These are phyloP conservation scores for Sebastiscus albofasciatus DNA, from an alignment of 2,797 vertebrate genomes.

Conservation along the genomic window DNA sequence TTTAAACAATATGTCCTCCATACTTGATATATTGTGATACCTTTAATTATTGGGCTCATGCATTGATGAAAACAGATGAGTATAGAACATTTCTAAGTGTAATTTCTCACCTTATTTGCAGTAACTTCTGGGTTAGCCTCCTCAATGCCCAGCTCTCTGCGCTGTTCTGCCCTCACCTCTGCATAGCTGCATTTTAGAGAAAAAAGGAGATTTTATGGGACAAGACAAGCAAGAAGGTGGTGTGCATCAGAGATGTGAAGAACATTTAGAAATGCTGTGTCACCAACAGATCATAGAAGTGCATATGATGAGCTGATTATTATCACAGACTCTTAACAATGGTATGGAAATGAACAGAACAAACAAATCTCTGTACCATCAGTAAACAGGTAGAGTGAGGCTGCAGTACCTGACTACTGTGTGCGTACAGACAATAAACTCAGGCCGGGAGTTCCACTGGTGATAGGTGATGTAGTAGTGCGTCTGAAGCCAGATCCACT, in stretches of 20 bases:
- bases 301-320: neutral
- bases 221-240: neutral
- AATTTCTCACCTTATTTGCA: conserved; percentile 88
- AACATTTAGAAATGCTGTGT: neutral
- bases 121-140: conserved; percentile 89
- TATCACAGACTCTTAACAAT: neutral
- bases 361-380: neutral
- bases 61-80: neutral
- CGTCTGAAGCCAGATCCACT: conserved; percentile 99
- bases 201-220: neutral
- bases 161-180: conserved; percentile 84
- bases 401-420: conserved; percentile 93
- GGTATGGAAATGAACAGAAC: neutral
- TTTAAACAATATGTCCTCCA: neutral
- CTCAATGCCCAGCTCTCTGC: conserved; percentile 86
- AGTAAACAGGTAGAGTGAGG: neutral
- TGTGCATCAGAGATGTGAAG: neutral
- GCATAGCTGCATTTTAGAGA: conserved; percentile 82
- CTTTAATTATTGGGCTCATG: neutral
- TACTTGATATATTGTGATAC: neutral
- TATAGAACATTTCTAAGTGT: neutral
- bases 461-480: conserved; percentile 99
- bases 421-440: conserved; percentile 98
- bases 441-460: conserved; percentile 98
- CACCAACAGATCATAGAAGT: neutral